A percentile compares a stretch with the other conserved stretches of the same genome.
Conservation (phyloP, 2,888 invertebrate genomes). For the Conus canariensis region DNA sequence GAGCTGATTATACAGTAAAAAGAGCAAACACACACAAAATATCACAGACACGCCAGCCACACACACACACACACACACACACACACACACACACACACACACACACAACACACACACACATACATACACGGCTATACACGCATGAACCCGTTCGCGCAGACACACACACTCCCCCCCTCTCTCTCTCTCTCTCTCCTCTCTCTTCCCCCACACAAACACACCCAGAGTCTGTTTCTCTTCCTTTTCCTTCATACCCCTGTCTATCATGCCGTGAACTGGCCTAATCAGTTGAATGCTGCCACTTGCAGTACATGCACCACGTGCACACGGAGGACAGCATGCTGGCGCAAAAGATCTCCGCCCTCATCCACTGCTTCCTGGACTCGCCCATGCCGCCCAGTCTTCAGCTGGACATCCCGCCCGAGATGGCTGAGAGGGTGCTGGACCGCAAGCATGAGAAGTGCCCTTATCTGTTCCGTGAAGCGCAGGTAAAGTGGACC, state of each 20-base stretch:
- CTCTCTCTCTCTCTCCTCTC: too few species aligned
- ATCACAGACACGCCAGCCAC: too few species aligned
- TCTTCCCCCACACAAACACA: too few species aligned
- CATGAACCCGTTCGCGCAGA: too few species aligned
- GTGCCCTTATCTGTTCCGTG: constrained; percentile 75
- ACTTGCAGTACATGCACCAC: constrained; percentile 74
- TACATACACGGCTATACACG: too few species aligned
- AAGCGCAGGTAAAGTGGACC: constrained; percentile 73
- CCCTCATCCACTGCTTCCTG: constrained; percentile 77
- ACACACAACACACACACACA: too few species aligned
- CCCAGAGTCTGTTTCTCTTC: background rate
- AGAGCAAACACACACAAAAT: too few species aligned
- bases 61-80: too few species aligned
- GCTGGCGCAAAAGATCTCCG: constrained; percentile 71
- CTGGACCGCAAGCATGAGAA: constrained; percentile 73
- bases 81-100: too few species aligned
- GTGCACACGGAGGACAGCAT: constrained; percentile 70
- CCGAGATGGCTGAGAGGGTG: constrained; percentile 74
- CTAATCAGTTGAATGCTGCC: background rate
- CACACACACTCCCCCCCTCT: too few species aligned
- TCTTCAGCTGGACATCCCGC: constrained; percentile 75
- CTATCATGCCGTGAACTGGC: background rate
- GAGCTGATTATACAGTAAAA: too few species aligned
- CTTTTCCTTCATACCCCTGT: background rate
- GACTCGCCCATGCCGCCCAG: constrained; percentile 75